Base-by-base conservation (phyloP, 2,888 invertebrate species). In the Drosophila kokeensis region DNA sequence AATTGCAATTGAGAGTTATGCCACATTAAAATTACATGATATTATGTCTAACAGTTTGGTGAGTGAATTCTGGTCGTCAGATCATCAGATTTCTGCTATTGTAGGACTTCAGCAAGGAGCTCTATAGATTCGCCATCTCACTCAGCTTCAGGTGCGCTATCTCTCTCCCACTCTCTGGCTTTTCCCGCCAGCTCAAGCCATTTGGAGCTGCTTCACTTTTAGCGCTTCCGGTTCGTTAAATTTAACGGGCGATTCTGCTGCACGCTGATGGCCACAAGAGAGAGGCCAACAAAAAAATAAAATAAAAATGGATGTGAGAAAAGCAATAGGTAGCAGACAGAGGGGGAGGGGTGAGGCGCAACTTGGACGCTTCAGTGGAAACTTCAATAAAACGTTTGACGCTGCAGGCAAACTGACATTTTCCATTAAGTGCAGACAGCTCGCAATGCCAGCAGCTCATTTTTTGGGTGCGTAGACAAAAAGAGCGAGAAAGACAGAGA, bases 391-490 rank as follows among this genome's bases (percentile, higher is more conserved):
- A 89, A 85, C 82, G 81, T 79, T 87, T 87, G 83, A 80, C 64
- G 85, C 83, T 82, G 69, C 79, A 81, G 82, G 79, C 83, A 77
- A 87, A 88, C 89, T 90, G 88, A 90, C 91, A 87, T 90, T 81
- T 90, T 89, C 91, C 90, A 91, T 91, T 91, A 91, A 87, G 83
- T 82, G 86, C 88, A 91, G 87, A 90, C 84, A 83, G 82, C 82
- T 73, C 65, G 72, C 73, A 68, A 59, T 70, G 75, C 75, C 80
- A 53, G 60, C 58, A 67, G 73, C 67, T 61, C 60, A 68, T 72
- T 80, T 80, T 18, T 36, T 55, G 54, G 24, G 27, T 27, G 4
- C 27, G 32, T 55, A 27, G 18, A 27, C 10, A 49, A 10, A 29
- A 29, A 10, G 53, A 34, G 34, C 7, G 18, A 24, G 27, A n/a